phyloP scores from a whole-genome alignment of 2,113 vertebrate species.

The Tautogolabrus adspersus region DNA sequence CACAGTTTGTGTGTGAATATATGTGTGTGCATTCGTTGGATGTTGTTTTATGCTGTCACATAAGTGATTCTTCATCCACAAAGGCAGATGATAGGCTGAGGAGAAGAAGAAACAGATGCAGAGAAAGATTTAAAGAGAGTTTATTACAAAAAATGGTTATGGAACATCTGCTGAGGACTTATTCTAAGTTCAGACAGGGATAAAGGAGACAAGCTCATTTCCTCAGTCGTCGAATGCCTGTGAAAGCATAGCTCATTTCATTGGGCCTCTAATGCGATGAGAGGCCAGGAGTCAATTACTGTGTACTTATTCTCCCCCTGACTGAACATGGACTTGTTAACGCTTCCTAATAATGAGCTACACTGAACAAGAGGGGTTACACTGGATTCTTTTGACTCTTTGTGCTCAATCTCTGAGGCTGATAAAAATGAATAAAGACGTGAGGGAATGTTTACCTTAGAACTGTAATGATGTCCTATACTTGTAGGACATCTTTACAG shows the following conservation, averaged over 20 bases:
- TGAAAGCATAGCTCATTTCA: constrained; percentile 71
- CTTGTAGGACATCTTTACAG: no score
- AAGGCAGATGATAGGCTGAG: constrained; percentile 47
- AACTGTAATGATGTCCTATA: constrained; percentile 20
- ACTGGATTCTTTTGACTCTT: constrained; percentile 47
- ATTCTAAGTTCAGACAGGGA: constrained; percentile 60
- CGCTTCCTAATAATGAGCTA: constrained; percentile 75
- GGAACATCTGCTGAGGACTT: constrained; percentile 59
- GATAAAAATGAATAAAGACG: constrained; percentile 43
- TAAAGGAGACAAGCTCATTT: constrained; percentile 66
- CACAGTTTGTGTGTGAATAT: constrained; percentile 62
- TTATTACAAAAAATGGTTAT: constrained; percentile 53
- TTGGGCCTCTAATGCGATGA: constrained; percentile 66
- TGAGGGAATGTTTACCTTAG: constrained; percentile 31
- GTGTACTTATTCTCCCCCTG: constrained; percentile 73
- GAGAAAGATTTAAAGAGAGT: constrained; percentile 20
- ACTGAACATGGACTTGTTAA: constrained; percentile 76
- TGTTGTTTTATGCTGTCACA: constrained; percentile 61
- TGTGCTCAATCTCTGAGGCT: constrained; percentile 19
- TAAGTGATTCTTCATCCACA: constrained; percentile 44
- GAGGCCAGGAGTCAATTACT: constrained; percentile 80
- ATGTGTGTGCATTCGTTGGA: constrained; percentile 62
- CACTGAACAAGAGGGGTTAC: constrained; percentile 62
- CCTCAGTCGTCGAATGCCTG: constrained; percentile 52
- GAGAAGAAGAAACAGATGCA: constrained; percentile 24